Evolutionary conservation across 2,888 invertebrate genomes (phyloP).

Genomic region (Polia nebulosa): DNA sequence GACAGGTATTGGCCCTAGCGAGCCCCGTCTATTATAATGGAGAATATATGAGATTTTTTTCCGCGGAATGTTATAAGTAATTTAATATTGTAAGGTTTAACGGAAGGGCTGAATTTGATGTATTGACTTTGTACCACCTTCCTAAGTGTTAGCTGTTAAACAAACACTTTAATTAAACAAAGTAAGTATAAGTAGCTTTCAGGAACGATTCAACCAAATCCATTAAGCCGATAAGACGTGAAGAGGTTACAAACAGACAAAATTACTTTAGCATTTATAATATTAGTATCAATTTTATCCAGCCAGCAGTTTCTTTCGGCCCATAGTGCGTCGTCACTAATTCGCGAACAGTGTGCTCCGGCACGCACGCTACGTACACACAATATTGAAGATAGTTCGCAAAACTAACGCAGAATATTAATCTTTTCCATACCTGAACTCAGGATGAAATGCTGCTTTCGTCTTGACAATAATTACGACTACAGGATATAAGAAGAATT

Average conservation of each 20-base stretch:
- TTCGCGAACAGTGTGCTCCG: conserved; percentile 27
- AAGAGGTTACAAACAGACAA: too few relatives aligned
- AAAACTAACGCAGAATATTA: conserved; percentile 44
- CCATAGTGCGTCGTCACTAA: conserved; percentile 43
- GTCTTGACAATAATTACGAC: conserved; percentile 16
- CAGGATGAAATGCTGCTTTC: conserved; percentile 21
- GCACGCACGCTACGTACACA: conserved; percentile 52
- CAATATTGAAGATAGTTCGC: conserved; percentile 51
- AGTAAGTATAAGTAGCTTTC: too few relatives aligned
- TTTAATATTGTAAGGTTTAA: background rate
- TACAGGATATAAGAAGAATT: background rate
- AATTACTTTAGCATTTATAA: background rate
- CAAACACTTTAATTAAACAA: too few relatives aligned
- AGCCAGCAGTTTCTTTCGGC: background rate
- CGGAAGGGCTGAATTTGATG: too few relatives aligned
- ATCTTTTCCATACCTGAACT: conserved; percentile 36
- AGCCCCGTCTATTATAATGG: too few relatives aligned
- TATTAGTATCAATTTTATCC: conserved; percentile 2
- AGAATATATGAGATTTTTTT: too few relatives aligned
- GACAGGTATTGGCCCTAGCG: too few relatives aligned
- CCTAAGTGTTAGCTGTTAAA: too few relatives aligned
- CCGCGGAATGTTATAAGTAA: too few relatives aligned
- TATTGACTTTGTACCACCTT: too few relatives aligned
- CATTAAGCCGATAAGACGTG: too few relatives aligned
- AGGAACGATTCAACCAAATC: too few relatives aligned